These are phyloP conservation scores for Apamea epomidion DNA, from an alignment of 2,888 invertebrate genomes.

Conservation along the genomic window DNA sequence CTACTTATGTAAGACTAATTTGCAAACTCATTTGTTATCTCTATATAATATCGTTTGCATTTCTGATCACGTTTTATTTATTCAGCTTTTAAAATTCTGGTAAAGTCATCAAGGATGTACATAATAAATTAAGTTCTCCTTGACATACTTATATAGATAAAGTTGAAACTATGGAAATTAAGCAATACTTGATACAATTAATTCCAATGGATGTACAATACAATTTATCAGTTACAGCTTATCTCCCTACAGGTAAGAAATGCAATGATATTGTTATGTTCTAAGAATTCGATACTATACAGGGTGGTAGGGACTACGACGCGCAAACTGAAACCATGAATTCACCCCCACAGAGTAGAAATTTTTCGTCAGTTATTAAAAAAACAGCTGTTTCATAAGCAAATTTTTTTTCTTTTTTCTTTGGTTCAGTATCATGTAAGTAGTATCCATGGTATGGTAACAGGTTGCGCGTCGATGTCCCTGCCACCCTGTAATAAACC, in stretches of 20 bases:
- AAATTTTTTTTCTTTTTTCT: no score
- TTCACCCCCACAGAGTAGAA: no score
- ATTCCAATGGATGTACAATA: not conserved
- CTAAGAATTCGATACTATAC: not conserved
- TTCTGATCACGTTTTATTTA: slow-evolving; percentile 32
- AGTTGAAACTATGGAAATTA: slow-evolving; percentile 14
- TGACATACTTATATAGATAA: not conserved
- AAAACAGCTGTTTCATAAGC: no score
- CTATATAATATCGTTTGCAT: slow-evolving; percentile 4
- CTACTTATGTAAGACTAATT: slow-evolving; percentile 10
- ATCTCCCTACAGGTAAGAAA: slow-evolving; percentile 6
- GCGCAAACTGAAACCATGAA: not conserved
- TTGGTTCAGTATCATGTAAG: not conserved
- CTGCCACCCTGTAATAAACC: not conserved
- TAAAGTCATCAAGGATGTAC: slow-evolving; percentile 4
- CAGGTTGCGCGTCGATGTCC: not conserved
- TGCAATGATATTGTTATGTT: not conserved
- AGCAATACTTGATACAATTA: not conserved
- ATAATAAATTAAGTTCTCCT: not conserved
- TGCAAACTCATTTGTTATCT: slow-evolving; percentile 15
- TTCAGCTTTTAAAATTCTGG: slow-evolving; percentile 29
- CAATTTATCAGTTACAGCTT: not conserved
- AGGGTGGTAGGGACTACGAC: no score
- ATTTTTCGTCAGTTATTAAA: no score
- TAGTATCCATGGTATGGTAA: not conserved